Conservation (phyloP, 2,113 vertebrate species). For the Ellobius talpinus region DNA sequence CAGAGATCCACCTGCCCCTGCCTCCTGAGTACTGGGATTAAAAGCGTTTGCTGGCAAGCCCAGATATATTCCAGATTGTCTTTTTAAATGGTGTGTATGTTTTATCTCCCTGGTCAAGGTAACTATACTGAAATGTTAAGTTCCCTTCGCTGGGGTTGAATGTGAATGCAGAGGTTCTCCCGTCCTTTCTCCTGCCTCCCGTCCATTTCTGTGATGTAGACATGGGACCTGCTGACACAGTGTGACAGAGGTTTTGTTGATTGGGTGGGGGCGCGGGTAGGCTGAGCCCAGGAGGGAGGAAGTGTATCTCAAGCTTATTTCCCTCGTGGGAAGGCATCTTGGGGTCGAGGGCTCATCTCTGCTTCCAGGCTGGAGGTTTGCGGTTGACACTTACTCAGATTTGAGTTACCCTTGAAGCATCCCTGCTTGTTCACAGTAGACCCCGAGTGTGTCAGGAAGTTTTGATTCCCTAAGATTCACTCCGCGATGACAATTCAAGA, state of each 20-base stretch:
- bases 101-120: background rate
- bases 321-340: background rate
- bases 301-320: background rate
- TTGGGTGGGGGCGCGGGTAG: no score
- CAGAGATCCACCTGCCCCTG: background rate
- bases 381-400: fast-evolving
- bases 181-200: background rate
- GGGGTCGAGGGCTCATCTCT: fast-evolving
- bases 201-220: fast-evolving
- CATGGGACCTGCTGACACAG: background rate
- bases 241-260: background rate
- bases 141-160: background rate
- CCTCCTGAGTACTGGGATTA: background rate
- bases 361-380: background rate
- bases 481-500: background rate
- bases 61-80: background rate
- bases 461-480: background rate
- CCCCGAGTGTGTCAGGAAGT: fast-evolving
- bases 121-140: background rate
- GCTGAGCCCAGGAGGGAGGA: background rate
- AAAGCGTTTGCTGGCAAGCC: background rate
- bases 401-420: fast-evolving
- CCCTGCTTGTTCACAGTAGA: no score
- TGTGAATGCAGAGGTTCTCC: background rate
- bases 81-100: background rate